Conservation (phyloP, 2,113 vertebrate species). For the Chamaea fasciata region DNA sequence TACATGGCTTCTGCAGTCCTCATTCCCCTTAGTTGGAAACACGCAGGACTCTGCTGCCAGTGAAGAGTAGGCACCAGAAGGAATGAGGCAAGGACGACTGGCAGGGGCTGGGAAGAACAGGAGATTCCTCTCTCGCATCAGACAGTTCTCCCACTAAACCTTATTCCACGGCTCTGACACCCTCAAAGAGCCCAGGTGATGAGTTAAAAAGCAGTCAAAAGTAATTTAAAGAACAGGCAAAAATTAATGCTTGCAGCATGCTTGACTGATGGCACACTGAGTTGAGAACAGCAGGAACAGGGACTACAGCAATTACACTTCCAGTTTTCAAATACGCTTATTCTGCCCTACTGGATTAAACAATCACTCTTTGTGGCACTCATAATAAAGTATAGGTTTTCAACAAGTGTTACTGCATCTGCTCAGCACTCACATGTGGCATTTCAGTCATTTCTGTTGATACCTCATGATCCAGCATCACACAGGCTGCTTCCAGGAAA, state of each 20-base stretch:
- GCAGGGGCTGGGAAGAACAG: background rate
- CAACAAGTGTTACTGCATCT: background rate
- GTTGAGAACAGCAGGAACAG: background rate
- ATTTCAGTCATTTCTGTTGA: background rate
- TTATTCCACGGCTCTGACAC: background rate
- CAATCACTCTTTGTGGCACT: background rate
- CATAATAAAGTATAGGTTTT: background rate
- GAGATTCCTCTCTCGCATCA: background rate
- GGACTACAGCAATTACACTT: background rate
- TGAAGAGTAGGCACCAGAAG: background rate
- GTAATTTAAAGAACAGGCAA: background rate
- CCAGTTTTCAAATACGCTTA: background rate
- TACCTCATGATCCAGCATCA: background rate
- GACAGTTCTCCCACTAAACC: background rate
- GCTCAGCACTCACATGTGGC: background rate
- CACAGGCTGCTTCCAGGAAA: background rate
- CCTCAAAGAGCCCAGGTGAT: background rate
- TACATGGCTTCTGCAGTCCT: background rate
- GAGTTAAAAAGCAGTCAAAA: background rate
- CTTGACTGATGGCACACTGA: background rate
- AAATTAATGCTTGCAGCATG: background rate
- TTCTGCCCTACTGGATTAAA: background rate
- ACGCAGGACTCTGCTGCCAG: background rate
- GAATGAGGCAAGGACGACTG: accelerated
- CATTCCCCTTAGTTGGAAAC: background rate